Conservation (phyloP, 2,888 invertebrate species). For the Desoria tigrina region DNA sequence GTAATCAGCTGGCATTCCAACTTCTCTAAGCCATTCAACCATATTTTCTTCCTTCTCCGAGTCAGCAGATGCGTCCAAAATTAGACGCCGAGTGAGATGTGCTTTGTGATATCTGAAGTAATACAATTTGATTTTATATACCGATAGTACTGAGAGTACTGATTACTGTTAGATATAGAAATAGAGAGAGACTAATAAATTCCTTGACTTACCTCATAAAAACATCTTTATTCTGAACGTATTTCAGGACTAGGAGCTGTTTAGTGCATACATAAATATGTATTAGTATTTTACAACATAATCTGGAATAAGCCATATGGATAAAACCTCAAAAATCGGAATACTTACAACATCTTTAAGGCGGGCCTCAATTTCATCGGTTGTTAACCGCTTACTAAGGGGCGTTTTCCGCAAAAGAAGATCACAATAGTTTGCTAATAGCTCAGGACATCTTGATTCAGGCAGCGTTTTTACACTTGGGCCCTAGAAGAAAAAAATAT, state of each 20-base stretch:
- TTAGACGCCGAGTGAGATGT: conserved; percentile 90
- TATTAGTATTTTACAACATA: background rate
- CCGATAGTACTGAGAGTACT: no score
- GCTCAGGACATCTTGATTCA: conserved; percentile 97
- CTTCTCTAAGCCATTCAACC: conserved; percentile 84
- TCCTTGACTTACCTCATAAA: no score
- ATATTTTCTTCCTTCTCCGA: conserved; percentile 99
- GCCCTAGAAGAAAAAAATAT: conserved; percentile 60
- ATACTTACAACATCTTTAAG: conserved; percentile 58
- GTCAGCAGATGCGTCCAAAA: conserved; percentile 96
- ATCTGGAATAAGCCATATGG: no score
- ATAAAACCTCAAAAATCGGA: no score
- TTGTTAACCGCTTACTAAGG: conserved; percentile 90
- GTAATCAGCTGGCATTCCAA: conserved; percentile 99
- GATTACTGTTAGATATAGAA: no score
- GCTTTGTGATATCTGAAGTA: conserved; percentile 99
- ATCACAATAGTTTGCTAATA: conserved; percentile 99
- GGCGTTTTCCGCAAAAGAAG: conserved; percentile 95
- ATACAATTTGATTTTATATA: no score
- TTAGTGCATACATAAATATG: conserved; percentile 38
- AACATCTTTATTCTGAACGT: conserved; percentile 98
- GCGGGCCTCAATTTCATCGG: conserved; percentile 93
- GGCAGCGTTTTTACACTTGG: conserved; percentile 62
- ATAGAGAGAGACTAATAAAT: no score
- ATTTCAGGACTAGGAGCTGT: conserved; percentile 88